phyloP scores from a whole-genome alignment of 2,888 invertebrate genomes.

The Cotesia congregata region DNA sequence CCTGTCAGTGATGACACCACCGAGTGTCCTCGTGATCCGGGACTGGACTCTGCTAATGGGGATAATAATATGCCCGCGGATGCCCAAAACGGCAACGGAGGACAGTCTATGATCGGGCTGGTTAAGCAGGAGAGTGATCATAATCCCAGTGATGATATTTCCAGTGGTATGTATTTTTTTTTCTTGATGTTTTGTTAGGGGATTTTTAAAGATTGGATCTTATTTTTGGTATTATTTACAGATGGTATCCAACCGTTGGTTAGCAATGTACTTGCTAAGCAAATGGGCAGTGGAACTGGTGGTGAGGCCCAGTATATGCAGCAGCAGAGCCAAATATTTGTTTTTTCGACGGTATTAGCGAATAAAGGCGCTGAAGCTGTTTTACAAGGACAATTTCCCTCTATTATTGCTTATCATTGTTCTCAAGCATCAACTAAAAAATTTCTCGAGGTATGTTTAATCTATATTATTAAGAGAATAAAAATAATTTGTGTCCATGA shows the following conservation, averaged over 20 bases:
- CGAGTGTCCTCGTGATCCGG: conserved; percentile 62
- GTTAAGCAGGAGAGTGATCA: conserved; percentile 65
- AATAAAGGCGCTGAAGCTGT: conserved; percentile 96
- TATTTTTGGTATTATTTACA: conserved; percentile 64
- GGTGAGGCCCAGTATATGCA: conserved; percentile 92
- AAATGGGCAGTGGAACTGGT: conserved; percentile 78
- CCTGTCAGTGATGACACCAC: conserved; percentile 59
- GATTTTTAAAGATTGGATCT: background rate
- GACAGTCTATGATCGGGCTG: conserved; percentile 60
- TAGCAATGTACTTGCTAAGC: conserved; percentile 84
- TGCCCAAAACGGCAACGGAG: conserved; percentile 59
- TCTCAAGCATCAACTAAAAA: conserved; percentile 96
- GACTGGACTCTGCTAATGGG: conserved; percentile 57
- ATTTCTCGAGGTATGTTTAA: conserved; percentile 83
- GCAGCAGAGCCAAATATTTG: conserved; percentile 98
- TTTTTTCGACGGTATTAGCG: conserved; percentile 93
- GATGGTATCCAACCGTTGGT: conserved; percentile 82
- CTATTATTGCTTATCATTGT: conserved; percentile 95
- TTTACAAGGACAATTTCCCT: conserved; percentile 88
- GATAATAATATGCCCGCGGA: conserved; percentile 60
- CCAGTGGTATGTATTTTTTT: conserved; percentile 52
- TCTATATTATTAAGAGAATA: too few species aligned
- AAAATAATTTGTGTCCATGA: too few species aligned
- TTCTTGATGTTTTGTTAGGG: conserved; percentile 9
- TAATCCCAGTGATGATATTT: conserved; percentile 61